Base-by-base conservation (phyloP, 2,888 invertebrate genomes). In the Didymodactylos carnosus region DNA sequence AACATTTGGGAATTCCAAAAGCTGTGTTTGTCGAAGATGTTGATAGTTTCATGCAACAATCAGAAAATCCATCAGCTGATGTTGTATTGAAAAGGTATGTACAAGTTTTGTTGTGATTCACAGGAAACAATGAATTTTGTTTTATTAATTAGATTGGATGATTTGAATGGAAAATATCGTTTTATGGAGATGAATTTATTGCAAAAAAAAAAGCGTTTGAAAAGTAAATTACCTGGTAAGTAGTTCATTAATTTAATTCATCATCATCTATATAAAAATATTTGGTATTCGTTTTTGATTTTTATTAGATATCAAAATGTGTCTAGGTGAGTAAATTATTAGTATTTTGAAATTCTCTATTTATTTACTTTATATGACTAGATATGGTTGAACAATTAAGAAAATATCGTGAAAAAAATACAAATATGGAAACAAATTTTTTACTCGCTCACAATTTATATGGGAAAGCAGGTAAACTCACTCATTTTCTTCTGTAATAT, bases 21-120 rank as follows among this genome's bases (percentile, higher is more conserved):
- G 72, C 75, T 35, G 71, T 75, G 11, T 75, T 75, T 69, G 39
- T 75, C 10, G 75, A 75, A 69, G 75, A 75, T 72, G 75, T 75
- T 1, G 75, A 72, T 23, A 72, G 62, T 46, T 75, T 75, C 41
- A 72, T 75, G 75, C 53, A 43, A 39, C 69, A 75, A 46, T 25
- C 39, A 23, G 75, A 71, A 27, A 72, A 25, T 25, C 53, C 72
- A 27, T 69, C 75, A n/a, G 72, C 72, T 16, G 75, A 72, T 39
- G 69, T 43, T 7, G 72, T 75, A 23, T 29, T 75, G 13, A 25
- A 43, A 53, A 71, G 71, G 69, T 46, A 41, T n/a, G 53, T 53
- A 46, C 40, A 74, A 39, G 39, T 72, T 19, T 72, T 72, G 29
- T 69, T n/a, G n/a, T n/a, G n/a, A n/a, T n/a, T 16, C 0, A 29